Conservation (phyloP, 2,888 invertebrate species). For the Horisme vitalbata region DNA sequence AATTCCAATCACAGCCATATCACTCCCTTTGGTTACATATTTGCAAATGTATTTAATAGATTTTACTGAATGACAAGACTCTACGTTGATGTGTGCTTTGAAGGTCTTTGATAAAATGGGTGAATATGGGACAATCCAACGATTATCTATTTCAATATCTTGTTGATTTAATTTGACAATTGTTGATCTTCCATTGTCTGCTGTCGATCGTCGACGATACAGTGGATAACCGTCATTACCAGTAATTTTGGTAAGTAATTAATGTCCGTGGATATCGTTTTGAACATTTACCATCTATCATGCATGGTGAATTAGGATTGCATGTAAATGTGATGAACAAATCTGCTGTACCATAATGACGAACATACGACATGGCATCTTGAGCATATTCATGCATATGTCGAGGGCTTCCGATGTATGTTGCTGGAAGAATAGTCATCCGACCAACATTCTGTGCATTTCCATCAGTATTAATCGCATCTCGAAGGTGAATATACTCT, state of each 20-base stretch:
- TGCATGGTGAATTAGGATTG: too few species aligned
- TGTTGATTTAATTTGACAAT: conserved; percentile 34
- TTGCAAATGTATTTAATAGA: conserved; percentile 23
- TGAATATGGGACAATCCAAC: conserved; percentile 27
- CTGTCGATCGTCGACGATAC: conserved; percentile 33
- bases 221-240: too few species aligned
- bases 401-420: too few species aligned
- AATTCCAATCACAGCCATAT: conserved; percentile 22
- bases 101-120: conserved; percentile 11
- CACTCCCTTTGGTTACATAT: too few species aligned
- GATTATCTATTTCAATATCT: conserved; percentile 36
- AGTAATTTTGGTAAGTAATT: too few species aligned
- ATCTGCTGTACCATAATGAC: not conserved
- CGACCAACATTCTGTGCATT: conserved; percentile 18
- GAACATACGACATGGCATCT: too few species aligned
- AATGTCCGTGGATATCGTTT: too few species aligned
- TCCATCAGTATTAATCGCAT: conserved; percentile 28
- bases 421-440: conserved; percentile 34
- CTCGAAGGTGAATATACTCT: conserved; percentile 31
- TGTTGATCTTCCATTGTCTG: conserved; percentile 33
- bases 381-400: too few species aligned
- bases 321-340: not conserved
- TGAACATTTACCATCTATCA: too few species aligned
- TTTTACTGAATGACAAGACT: conserved; percentile 24
- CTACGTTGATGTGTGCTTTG: conserved; percentile 28